Base-by-base conservation (phyloP, 1,140 invertebrate genomes). In the Procambarus clarkii region DNA sequence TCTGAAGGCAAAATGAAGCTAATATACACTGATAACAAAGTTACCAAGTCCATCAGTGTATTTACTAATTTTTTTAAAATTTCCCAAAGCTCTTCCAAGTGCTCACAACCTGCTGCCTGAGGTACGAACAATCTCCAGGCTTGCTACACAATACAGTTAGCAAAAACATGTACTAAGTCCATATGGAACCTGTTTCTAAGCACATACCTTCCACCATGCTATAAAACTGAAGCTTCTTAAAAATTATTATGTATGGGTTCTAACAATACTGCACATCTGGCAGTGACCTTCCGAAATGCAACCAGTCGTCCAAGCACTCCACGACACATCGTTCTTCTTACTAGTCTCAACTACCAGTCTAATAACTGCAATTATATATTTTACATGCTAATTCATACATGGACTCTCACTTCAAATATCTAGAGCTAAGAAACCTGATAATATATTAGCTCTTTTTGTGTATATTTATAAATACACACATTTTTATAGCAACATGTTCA, bases 201-300 rank as follows among this genome's bases (percentile, higher is more conserved):
- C 69, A 74, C 24, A 74, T 21, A 74, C 69, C 69, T 74, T 74
- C 21, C 69, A 74, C 24, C 69, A 74, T 34, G 69, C 69, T 74
- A 74, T 74, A 21, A 74, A 34, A 74, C 5, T 74, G n/a, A 34
- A 74, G n/a, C 24, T 74, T 74, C 24, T 74, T 34, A 74, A 74
- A 34, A 74, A 69, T 18, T 0, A 69, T n/a, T 18, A 18, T 21
- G 9, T n/a, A 69, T 18, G n/a, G 69, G 7, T 34, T 74, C 3
- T 44, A 74, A 34, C 21, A 74, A 34, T n/a, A 34, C 24, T 34
- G 24, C n/a, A 74, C 1, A 74, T 74, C n/a, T 34, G 24, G n/a
- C n/a, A 74, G 69, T 34, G n/a, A 34, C n/a, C n/a, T 34, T 74
- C 7, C 34, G 34, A 11, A 34, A 34, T 24, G 34, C 8, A 24